phyloP scores from a whole-genome alignment of 2,888 invertebrate species.

The Lepetodrilus schrolli region DNA sequence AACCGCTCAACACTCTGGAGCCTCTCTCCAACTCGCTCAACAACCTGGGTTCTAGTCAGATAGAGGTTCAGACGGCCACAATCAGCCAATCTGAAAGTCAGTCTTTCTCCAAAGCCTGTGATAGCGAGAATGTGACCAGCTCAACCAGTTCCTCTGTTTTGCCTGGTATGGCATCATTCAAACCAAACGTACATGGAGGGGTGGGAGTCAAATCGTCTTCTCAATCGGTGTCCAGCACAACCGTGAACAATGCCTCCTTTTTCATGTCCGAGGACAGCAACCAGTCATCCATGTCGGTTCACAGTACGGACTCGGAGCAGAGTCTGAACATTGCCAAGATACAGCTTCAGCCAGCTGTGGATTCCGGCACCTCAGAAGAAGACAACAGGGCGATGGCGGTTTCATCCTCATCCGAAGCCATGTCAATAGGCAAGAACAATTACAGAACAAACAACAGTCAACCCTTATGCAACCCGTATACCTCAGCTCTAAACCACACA shows the following conservation, averaged over 20 bases:
- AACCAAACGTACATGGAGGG: background rate
- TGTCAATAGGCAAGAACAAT: background rate
- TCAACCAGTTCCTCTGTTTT: constrained; percentile 11
- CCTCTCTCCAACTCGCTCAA: constrained; percentile 22
- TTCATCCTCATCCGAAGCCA: constrained; percentile 23
- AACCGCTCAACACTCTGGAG: background rate
- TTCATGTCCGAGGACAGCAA: constrained; percentile 67
- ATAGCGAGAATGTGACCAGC: constrained; percentile 27
- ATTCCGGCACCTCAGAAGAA: background rate
- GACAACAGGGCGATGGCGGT: background rate
- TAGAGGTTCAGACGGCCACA: background rate
- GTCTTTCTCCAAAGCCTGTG: background rate
- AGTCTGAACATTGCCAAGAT: constrained; percentile 46
- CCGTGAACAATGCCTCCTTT: background rate
- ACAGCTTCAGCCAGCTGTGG: background rate
- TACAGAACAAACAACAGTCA: background rate
- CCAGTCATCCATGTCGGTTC: constrained; percentile 58
- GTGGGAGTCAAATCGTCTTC: background rate
- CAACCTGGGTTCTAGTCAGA: constrained; percentile 18
- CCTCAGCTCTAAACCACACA: background rate
- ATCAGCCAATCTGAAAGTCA: background rate
- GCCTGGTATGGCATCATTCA: background rate
- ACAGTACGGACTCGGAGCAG: constrained; percentile 63
- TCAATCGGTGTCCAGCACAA: constrained; percentile 14
- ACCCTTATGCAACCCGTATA: background rate